These are phyloP conservation scores for Pristiophorus japonicus DNA, from an alignment of 2,113 vertebrate species.

Conservation along the genomic window DNA sequence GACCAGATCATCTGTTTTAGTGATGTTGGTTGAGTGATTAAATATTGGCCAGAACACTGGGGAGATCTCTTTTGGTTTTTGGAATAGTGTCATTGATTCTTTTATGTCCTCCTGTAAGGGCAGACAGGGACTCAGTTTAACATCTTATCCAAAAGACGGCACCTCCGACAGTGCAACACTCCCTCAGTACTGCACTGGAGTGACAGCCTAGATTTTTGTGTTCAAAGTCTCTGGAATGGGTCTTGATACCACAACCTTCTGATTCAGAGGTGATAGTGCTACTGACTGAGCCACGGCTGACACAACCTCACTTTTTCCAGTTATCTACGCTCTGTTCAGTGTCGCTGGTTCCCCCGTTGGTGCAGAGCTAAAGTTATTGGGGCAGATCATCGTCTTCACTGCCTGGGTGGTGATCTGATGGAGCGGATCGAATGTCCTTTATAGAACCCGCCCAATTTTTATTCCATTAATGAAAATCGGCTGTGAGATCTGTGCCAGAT, in stretches of 20 bases:
- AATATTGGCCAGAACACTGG: not conserved
- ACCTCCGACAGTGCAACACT: not conserved
- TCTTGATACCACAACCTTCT: not conserved
- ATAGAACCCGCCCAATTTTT: not conserved
- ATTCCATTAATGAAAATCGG: not conserved
- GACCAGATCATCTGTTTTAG: not conserved
- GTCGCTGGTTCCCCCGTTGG: not conserved
- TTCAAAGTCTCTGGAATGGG: not conserved
- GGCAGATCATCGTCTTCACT: not conserved
- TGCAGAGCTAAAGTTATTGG: too few species aligned
- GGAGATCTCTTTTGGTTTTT: not conserved
- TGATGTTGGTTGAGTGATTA: not conserved
- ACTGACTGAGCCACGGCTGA: not conserved
- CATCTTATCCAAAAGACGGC: not conserved
- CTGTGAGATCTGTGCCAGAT: not conserved
- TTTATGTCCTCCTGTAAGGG: not conserved
- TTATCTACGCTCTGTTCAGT: not conserved
- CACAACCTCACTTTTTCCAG: not conserved
- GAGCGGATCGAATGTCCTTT: not conserved
- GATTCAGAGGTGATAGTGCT: not conserved
- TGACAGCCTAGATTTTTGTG: not conserved
- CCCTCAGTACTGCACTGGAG: not conserved
- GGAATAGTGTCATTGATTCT: not conserved
- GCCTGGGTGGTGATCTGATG: not conserved
- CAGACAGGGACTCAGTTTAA: not conserved